phyloP scores from a whole-genome alignment of 2,113 vertebrate genomes.

The Chloropsis cyanopogon region DNA sequence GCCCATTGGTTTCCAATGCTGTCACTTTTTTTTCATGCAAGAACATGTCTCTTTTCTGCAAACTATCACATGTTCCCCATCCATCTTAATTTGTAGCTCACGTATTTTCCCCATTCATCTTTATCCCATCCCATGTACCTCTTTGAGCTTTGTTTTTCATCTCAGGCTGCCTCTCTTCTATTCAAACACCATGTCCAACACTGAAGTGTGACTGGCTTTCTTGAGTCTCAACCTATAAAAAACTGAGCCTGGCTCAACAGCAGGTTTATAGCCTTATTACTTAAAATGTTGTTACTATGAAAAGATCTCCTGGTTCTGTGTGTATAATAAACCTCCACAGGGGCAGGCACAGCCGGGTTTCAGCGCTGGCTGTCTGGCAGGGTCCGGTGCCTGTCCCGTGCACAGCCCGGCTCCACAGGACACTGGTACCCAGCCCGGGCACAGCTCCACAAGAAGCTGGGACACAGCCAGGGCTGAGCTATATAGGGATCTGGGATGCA shows the following conservation, averaged over 20 bases:
- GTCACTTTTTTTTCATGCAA: neutral
- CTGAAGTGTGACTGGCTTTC: neutral
- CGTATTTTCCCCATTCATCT: neutral
- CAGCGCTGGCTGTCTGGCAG: neutral
- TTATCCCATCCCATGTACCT: neutral
- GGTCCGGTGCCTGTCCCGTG: accelerated
- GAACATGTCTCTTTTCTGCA: neutral
- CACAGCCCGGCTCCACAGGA: neutral
- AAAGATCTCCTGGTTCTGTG: neutral
- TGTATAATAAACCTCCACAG: neutral
- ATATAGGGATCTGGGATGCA: neutral
- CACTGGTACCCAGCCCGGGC: neutral
- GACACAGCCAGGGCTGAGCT: neutral
- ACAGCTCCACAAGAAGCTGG: neutral
- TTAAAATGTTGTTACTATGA: neutral
- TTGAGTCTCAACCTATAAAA: neutral
- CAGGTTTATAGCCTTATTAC: neutral
- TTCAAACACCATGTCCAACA: neutral
- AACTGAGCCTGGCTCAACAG: neutral
- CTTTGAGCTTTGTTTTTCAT: neutral
- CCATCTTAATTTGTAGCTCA: neutral
- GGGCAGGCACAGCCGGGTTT: accelerated
- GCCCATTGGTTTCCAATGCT: neutral
- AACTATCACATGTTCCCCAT: neutral
- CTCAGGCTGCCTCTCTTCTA: neutral